A percentile compares a stretch with the other conserved stretches of the same genome.
These are phyloP conservation scores for Pogonognathellus flavescens DNA, from an alignment of 1,140 invertebrate genomes.

Conservation along the genomic window DNA sequence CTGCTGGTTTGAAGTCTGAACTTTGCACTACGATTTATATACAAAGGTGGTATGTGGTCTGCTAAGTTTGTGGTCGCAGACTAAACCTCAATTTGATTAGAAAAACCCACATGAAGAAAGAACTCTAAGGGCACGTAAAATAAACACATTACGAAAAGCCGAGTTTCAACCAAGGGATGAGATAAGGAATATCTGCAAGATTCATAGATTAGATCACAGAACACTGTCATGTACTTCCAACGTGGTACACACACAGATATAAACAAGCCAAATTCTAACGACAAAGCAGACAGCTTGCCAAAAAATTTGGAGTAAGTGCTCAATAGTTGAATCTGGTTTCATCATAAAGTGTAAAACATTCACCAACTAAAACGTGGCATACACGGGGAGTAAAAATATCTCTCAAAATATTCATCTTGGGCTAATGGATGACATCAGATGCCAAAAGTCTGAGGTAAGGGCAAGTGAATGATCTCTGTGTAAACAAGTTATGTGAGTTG, in stretches of 20 bases:
- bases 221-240: not conserved
- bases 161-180: not conserved
- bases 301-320: conserved; percentile 24
- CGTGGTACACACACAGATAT: conserved; percentile 24
- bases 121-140: conserved; percentile 11
- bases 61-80: not conserved
- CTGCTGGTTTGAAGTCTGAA: not conserved
- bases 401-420: conserved; percentile 17
- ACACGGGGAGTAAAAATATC: conserved; percentile 37
- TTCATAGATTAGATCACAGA: not conserved
- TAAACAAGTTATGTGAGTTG: conserved; percentile 36
- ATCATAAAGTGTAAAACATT: conserved; percentile 16
- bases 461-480: conserved; percentile 37
- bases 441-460: conserved; percentile 14
- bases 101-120: not conserved
- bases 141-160: conserved; percentile 23
- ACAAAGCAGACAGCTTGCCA: conserved; percentile 44
- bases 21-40: not conserved
- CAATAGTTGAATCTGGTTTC: conserved; percentile 39
- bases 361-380: conserved; percentile 5
- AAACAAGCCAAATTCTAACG: conserved; percentile 3
- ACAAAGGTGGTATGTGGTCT: not conserved
- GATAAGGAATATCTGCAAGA: conserved; percentile 1
- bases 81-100: not conserved
- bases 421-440: conserved; percentile 36